Evolutionary conservation across 2,888 invertebrate species (phyloP).

Genomic region (Conchocele bisecta): DNA sequence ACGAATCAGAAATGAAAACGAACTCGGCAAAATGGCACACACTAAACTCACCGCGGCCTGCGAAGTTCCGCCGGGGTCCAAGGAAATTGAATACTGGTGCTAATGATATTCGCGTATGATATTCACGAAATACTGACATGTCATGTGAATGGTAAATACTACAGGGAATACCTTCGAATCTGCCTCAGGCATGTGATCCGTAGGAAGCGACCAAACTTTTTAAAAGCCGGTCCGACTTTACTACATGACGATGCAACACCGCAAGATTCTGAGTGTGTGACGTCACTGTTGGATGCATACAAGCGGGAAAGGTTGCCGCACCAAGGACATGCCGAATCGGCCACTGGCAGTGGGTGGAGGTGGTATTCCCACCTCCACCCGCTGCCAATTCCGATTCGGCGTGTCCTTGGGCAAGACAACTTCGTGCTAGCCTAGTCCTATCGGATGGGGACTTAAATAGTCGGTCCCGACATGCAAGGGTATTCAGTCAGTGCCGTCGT

Average conservation of each 20-base stretch:
- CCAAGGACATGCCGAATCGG: too few species aligned
- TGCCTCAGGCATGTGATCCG: not conserved
- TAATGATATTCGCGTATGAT: constrained; percentile 3
- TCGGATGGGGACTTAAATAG: too few species aligned
- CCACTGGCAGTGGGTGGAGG: too few species aligned
- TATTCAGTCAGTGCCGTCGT: too few species aligned
- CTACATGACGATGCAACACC: not conserved
- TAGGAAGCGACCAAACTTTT: not conserved
- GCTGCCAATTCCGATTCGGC: too few species aligned
- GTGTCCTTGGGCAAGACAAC: too few species aligned
- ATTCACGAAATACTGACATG: not conserved
- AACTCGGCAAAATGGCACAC: not conserved
- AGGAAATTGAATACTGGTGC: not conserved
- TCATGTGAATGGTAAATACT: not conserved
- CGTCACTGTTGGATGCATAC: not conserved
- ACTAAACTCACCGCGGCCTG: not conserved
- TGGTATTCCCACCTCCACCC: too few species aligned
- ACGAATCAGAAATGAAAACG: not conserved
- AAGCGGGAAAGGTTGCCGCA: not conserved
- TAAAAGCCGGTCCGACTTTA: not conserved
- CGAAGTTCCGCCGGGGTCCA: not conserved
- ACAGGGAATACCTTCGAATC: not conserved
- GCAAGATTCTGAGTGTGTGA: not conserved
- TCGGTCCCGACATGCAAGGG: too few species aligned
- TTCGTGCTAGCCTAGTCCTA: too few species aligned